phyloP scores from a whole-genome alignment of 2,797 vertebrate species.

The Protonibea diacanthus region DNA sequence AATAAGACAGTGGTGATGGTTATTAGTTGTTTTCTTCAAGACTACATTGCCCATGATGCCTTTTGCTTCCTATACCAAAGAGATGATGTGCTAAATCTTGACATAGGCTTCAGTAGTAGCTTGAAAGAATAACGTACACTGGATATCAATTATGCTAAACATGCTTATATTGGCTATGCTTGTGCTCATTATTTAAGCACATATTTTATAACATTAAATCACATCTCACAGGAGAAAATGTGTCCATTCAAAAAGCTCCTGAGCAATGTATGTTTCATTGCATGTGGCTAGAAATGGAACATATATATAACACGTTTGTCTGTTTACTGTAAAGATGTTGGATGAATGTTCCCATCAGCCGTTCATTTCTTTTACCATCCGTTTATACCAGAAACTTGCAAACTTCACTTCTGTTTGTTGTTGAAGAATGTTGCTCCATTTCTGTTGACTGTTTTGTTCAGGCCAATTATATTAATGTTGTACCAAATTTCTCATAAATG shows the following conservation, averaged over 20 bases:
- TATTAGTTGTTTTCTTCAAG: neutral
- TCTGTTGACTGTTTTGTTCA: neutral
- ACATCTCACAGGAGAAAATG: neutral
- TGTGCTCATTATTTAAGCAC: neutral
- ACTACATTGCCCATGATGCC: neutral
- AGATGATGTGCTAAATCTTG: neutral
- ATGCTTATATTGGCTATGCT: neutral
- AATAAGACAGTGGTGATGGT: neutral
- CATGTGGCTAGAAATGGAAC: neutral
- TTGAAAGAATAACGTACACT: neutral
- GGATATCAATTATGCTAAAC: neutral
- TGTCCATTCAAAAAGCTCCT: neutral
- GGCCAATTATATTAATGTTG: neutral
- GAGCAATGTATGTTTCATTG: neutral
- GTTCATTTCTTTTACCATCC: neutral
- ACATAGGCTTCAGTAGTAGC: neutral
- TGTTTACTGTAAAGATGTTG: constrained; percentile 3
- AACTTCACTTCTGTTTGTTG: neutral
- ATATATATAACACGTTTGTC: neutral
- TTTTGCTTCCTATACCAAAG: neutral
- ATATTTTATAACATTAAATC: neutral
- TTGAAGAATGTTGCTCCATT: neutral
- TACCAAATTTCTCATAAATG: neutral
- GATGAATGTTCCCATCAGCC: neutral
- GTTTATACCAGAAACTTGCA: neutral